Percentiles rank a stretch among this genome's conserved stretches.
Evolutionary conservation across 1,140 invertebrate genomes (phyloP).

Genomic region (Antheraea mylitta): DNA sequence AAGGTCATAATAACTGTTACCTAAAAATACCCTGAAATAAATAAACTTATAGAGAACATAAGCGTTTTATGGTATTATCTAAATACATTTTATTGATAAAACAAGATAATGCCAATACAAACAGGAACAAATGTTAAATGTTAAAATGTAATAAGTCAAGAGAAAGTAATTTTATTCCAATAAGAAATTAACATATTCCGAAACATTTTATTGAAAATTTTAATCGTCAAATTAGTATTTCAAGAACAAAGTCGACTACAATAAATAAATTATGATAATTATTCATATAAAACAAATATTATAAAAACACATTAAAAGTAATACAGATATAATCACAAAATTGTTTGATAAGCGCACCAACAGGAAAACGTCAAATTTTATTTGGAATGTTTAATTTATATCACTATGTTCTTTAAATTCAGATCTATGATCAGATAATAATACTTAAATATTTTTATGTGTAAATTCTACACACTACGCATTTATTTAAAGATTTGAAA

Average conservation of each 20-base stretch:
- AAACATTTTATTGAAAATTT: too few species aligned
- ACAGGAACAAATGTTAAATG: background rate
- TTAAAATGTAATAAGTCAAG: too few species aligned
- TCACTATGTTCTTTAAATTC: background rate
- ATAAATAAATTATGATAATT: background rate
- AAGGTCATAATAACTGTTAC: background rate
- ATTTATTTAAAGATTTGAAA: background rate
- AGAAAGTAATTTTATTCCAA: too few species aligned
- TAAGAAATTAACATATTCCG: too few species aligned
- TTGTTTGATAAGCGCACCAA: background rate
- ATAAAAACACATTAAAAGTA: background rate
- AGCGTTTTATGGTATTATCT: background rate
- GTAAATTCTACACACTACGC: background rate
- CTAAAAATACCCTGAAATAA: background rate
- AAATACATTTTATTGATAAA: background rate
- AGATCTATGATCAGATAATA: conserved; percentile 2
- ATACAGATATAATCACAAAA: background rate
- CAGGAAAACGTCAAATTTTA: background rate
- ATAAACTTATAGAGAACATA: background rate
- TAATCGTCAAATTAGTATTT: too few species aligned
- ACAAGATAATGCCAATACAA: background rate
- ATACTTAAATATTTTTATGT: background rate
- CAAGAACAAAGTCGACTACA: too few species aligned
- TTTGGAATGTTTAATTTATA: background rate
- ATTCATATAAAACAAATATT: background rate